Conservation (phyloP, 2,888 invertebrate species). For the Synanthedon formicaeformis region DNA sequence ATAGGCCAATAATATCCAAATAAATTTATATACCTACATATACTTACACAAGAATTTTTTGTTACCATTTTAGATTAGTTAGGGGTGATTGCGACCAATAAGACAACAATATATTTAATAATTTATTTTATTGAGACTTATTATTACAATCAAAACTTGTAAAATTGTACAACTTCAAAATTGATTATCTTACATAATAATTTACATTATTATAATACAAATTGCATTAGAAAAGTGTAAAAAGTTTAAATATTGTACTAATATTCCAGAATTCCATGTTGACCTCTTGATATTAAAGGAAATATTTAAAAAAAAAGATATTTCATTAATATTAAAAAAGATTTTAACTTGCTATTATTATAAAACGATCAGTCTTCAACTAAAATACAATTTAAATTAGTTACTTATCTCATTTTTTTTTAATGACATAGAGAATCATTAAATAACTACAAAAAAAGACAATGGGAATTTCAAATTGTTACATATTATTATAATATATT, state of each 20-base stretch:
- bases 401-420: neutral
- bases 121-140: slow-evolving; percentile 9
- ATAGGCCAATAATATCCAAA: no score
- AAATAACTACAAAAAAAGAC: no score
- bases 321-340: no score
- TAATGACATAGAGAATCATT: no score
- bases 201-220: slow-evolving; percentile 10
- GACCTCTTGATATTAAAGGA: no score
- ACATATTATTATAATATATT: no score
- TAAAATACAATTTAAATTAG: slow-evolving; percentile 35
- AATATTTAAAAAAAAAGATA: no score
- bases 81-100: neutral
- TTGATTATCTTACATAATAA: slow-evolving; percentile 24
- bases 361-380: slow-evolving; percentile 66
- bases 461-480: slow-evolving; percentile 1
- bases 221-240: slow-evolving; percentile 20
- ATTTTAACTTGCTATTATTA: slow-evolving; percentile 5
- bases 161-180: slow-evolving; percentile 65
- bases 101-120: neutral
- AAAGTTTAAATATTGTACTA: slow-evolving; percentile 14
- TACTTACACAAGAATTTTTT: no score
- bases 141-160: slow-evolving; percentile 46
- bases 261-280: no score
- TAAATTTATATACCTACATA: no score
- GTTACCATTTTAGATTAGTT: no score